phyloP scores from a whole-genome alignment of 2,113 vertebrate genomes.

The Etia nguti region DNA sequence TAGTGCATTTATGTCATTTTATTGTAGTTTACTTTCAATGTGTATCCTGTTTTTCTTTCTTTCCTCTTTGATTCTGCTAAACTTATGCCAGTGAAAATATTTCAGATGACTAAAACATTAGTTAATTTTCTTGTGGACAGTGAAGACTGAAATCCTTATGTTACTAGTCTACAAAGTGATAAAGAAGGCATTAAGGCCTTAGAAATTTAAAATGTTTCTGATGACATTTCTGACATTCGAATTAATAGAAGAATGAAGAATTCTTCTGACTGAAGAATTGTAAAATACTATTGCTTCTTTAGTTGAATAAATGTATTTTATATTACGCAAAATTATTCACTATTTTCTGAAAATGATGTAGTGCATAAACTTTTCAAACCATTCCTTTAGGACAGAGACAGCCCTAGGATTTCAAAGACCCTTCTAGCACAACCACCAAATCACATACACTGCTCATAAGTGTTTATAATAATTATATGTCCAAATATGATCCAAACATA shows the following conservation, averaged over 20 bases:
- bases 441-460: too few relatives aligned
- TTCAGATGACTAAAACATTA: neutral
- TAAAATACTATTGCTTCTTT: too few relatives aligned
- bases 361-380: too few relatives aligned
- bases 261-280: too few relatives aligned
- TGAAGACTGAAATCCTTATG: neutral
- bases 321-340: too few relatives aligned
- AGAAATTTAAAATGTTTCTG: neutral
- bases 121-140: neutral
- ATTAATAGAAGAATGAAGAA: neutral
- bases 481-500: too few relatives aligned
- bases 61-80: neutral
- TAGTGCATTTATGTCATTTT: accelerated
- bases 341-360: too few relatives aligned
- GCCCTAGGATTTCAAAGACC: too few relatives aligned
- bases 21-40: neutral
- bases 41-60: neutral
- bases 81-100: accelerated
- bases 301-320: too few relatives aligned
- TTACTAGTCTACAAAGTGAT: neutral
- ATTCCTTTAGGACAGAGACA: too few relatives aligned
- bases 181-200: neutral
- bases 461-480: too few relatives aligned
- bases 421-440: too few relatives aligned
- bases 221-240: neutral